Conservation (phyloP, 2,888 invertebrate genomes). For the Papilio elwesi region DNA sequence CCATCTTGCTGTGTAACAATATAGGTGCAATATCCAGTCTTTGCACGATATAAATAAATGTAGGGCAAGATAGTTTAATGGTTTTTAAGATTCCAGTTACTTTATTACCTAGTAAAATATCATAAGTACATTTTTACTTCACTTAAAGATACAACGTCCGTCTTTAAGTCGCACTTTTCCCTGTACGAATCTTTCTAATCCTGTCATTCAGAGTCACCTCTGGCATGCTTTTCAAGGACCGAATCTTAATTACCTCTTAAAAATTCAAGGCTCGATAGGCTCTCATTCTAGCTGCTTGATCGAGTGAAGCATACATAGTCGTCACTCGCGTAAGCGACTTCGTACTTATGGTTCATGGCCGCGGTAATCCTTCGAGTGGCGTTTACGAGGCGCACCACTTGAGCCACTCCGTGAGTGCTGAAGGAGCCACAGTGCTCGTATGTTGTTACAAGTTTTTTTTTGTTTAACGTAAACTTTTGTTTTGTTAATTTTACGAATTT, state of each 20-base stretch:
- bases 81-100: no score
- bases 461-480: neutral
- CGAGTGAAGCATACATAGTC: constrained; percentile 28
- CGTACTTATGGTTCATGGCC: constrained; percentile 45
- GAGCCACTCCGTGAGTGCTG: constrained; percentile 27
- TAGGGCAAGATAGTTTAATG: no score
- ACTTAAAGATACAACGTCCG: no score
- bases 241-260: neutral
- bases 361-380: constrained; percentile 47
- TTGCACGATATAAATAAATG: no score
- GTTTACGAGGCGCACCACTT: constrained; percentile 44
- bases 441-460: neutral
- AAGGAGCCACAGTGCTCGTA: constrained; percentile 10
- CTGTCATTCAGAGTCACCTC: neutral
- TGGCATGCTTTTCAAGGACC: neutral
- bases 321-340: constrained; percentile 34
- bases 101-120: no score
- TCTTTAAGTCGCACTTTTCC: neutral
- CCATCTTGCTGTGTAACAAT: no score
- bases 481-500: neutral
- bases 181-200: neutral
- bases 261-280: neutral
- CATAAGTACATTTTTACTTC: no score
- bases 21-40: no score
- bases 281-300: constrained; percentile 7